Evolutionary conservation across 2,888 invertebrate species (phyloP).

Genomic region (Epiblema foenella): DNA sequence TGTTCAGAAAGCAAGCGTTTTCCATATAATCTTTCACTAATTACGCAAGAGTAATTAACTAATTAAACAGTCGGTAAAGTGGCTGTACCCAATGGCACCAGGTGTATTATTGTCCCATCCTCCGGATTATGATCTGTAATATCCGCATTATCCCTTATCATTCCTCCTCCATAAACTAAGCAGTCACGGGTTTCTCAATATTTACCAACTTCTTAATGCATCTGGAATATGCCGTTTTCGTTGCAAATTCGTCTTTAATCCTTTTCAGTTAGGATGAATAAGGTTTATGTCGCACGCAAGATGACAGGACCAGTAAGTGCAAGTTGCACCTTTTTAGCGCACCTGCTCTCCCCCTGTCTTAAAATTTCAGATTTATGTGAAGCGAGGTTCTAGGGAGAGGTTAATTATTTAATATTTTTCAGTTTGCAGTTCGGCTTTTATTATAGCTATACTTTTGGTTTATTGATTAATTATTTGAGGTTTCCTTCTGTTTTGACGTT

Average conservation of each 20-base stretch:
- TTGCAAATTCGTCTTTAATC: slow-evolving; percentile 1
- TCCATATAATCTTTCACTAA: slow-evolving; percentile 7
- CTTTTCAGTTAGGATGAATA: not conserved
- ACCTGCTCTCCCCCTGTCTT: slow-evolving; percentile 41
- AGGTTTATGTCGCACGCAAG: not conserved
- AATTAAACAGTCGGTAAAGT: slow-evolving; percentile 28
- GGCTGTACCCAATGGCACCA: slow-evolving; percentile 17
- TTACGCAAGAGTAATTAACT: slow-evolving; percentile 19
- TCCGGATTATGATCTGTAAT: slow-evolving; percentile 23
- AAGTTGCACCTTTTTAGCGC: slow-evolving; percentile 41
- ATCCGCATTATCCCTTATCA: slow-evolving; percentile 39
- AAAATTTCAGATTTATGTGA: slow-evolving; percentile 43
- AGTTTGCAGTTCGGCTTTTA: slow-evolving; percentile 18
- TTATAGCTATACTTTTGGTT: slow-evolving; percentile 16
- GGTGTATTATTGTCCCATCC: slow-evolving; percentile 31
- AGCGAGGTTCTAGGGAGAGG: slow-evolving; percentile 32
- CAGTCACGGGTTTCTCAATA: slow-evolving; percentile 6
- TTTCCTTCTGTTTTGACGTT: not conserved
- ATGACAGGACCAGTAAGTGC: slow-evolving; percentile 15
- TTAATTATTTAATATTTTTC: slow-evolving; percentile 41
- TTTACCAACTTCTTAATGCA: slow-evolving; percentile 7
- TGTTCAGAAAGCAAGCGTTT: slow-evolving; percentile 1
- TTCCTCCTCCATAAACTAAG: slow-evolving; percentile 35
- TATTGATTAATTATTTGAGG: not conserved
- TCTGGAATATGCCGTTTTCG: not conserved